Base-by-base conservation (phyloP, 2,797 vertebrate species). In the Falco rusticolus region DNA sequence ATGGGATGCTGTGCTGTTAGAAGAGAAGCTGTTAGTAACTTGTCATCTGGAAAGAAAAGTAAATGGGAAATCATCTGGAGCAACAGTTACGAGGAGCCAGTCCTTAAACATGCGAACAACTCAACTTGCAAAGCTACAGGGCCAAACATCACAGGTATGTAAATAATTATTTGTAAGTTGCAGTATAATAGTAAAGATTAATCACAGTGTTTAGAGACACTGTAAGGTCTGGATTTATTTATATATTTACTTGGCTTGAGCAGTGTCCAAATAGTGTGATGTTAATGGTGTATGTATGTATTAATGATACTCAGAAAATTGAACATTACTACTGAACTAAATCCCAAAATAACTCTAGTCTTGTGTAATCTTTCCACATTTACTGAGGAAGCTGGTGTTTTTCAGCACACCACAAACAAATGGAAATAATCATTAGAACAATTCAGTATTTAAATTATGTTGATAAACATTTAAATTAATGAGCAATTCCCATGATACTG, bases 1-100 rank as follows among this genome's bases (percentile, higher is more conserved):
- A 2, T 99, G 99, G 99, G 99, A 99, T 63, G 99, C 99, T 13
- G 99, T 99, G 88, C 98, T 99, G 48, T 97, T 98, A 85, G 98
- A 98, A 26, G 99, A 99, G 94, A 98, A 98, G n/a, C 97, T 98
- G 75, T 97, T 97, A 66, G 97, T 95, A 92, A 93, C 89, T 57
- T 97, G 92, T 83, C 96, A 95, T 5, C 83, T 93, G 41, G 98
- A 99, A 97, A 98, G 90, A 68, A 99, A 98, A 69, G 90, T 97
- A 31, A 98, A 98, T 95, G 98, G 97, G 95, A 99, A 98, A 94
- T 97, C 98, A 61, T 97, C 98, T 10, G 99, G 98, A 87, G 97
- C 98, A 2, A 97, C 98, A 5, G 98, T 99, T 90, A 98, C 98
- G 21, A 98, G 98, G 97, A 99, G 99, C 95, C 98, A 99, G 92